Percentiles rank a stretch among this genome's conserved stretches.
These are phyloP conservation scores for Caenorhabditis brenneri DNA, from an alignment of 1,140 invertebrate species.

Conservation along the genomic window DNA sequence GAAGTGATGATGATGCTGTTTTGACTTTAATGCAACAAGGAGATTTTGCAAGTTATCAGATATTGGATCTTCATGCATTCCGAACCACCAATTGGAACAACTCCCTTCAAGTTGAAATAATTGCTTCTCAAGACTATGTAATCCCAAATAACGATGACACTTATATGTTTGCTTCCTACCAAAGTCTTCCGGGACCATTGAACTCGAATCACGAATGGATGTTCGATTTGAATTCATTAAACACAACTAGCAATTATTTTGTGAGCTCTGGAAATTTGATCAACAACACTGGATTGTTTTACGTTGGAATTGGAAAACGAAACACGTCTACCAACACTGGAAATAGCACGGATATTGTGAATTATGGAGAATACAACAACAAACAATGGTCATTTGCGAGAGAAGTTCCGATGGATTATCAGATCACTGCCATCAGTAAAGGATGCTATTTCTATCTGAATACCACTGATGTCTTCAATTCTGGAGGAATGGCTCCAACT, in stretches of 20 bases:
- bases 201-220: constrained; percentile 47
- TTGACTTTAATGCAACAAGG: constrained; percentile 3
- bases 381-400: constrained; percentile 28
- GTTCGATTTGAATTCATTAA: constrained; percentile 41
- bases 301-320: constrained; percentile 53
- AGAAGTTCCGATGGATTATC: constrained; percentile 45
- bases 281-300: constrained; percentile 54
- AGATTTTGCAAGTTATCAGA: constrained; percentile 37
- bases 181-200: constrained; percentile 53
- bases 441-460: constrained; percentile 52
- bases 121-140: constrained; percentile 24
- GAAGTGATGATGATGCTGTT: constrained; percentile 20
- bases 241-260: constrained; percentile 33
- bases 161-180: constrained; percentile 48
- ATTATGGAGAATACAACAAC: not conserved
- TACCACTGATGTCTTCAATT: constrained; percentile 25
- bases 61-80: constrained; percentile 53
- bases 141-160: constrained; percentile 31
- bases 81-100: constrained; percentile 53
- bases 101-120: constrained; percentile 49
- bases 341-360: constrained; percentile 12
- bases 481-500: not conserved
- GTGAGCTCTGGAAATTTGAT: constrained; percentile 29
- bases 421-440: constrained; percentile 46
- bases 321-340: not conserved